phyloP scores from a whole-genome alignment of 2,113 vertebrate genomes.

The Pseudorasbora parva region DNA sequence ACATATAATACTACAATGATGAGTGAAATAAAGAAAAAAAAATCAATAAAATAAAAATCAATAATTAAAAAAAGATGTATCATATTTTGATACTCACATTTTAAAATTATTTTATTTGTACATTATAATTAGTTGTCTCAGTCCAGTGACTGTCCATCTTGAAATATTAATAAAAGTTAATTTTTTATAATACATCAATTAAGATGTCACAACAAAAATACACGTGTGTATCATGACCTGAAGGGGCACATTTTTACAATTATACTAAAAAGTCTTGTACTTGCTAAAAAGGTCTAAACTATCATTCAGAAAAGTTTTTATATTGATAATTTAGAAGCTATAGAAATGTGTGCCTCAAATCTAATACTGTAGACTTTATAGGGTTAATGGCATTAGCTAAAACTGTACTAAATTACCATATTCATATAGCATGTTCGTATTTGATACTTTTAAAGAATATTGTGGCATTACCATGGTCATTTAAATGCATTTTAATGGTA shows the following conservation, averaged over 20 bases:
- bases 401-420: neutral
- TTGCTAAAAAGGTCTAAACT: neutral
- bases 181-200: too few relatives aligned
- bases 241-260: neutral
- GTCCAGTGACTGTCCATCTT: too few relatives aligned
- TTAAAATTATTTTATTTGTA: too few relatives aligned
- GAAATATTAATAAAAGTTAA: too few relatives aligned
- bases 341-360: neutral
- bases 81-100: too few relatives aligned
- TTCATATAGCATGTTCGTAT: neutral
- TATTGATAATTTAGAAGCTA: neutral
- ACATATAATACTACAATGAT: neutral
- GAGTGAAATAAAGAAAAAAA: too few relatives aligned
- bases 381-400: neutral
- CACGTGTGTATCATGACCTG: too few relatives aligned
- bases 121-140: too few relatives aligned
- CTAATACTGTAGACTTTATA: neutral
- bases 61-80: too few relatives aligned
- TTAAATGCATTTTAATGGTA: neutral
- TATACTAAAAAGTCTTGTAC: neutral
- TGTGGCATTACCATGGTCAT: neutral
- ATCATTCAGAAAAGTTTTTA: neutral
- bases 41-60: too few relatives aligned
- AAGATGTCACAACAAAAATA: too few relatives aligned
- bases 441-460: neutral